Conservation (phyloP, 1,140 invertebrate genomes). For the Brachionus sp. region DNA sequence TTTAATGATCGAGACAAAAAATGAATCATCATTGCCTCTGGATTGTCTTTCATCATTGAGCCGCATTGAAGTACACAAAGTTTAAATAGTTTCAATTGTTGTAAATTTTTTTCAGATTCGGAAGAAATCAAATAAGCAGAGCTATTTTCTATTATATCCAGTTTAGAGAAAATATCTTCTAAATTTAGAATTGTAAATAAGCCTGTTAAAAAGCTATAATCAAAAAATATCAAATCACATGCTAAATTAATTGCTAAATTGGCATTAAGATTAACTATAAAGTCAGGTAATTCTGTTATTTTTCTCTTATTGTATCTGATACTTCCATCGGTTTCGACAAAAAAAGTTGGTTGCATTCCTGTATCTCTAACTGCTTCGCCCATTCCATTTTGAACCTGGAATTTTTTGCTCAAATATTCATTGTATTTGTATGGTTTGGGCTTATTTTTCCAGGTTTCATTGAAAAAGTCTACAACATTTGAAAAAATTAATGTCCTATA, state of each 20-base stretch:
- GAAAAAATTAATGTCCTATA: not conserved
- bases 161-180: not conserved
- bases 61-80: not conserved
- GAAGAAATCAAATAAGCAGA: too few relatives aligned
- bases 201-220: not conserved
- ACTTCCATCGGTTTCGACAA: not conserved
- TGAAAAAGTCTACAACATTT: slow-evolving; percentile 45
- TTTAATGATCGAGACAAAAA: slow-evolving; percentile 52
- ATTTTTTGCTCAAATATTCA: slow-evolving; percentile 31
- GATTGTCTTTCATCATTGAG: not conserved
- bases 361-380: not conserved
- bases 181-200: not conserved
- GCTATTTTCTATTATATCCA: too few relatives aligned
- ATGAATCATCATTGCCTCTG: slow-evolving; percentile 49
- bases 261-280: not conserved
- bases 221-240: not conserved
- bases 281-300: not conserved
- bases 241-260: not conserved
- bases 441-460: slow-evolving; percentile 44
- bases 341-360: not conserved
- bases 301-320: slow-evolving; percentile 40
- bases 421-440: slow-evolving; percentile 33
- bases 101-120: too few relatives aligned
- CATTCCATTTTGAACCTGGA: not conserved
- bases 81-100: not conserved